These are phyloP conservation scores for Microtus richardsoni DNA, from an alignment of 2,113 vertebrate species.

Conservation along the genomic window DNA sequence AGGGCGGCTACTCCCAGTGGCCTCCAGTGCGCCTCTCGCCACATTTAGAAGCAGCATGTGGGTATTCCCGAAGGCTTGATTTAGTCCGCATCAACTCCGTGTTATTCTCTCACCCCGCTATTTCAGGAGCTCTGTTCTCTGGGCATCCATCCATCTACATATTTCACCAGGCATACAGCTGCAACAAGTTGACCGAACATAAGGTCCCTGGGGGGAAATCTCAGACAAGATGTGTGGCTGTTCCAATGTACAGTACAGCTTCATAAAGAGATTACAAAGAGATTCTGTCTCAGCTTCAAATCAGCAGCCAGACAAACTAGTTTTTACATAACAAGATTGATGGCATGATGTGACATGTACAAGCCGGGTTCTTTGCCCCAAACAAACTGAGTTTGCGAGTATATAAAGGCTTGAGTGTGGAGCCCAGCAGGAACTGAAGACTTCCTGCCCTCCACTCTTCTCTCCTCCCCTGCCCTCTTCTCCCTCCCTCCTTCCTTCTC, in stretches of 20 bases:
- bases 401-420: not conserved
- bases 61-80: slow-evolving; percentile 9
- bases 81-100: not conserved
- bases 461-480: rapidly evolving
- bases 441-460: no score
- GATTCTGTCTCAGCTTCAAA: slow-evolving; percentile 40
- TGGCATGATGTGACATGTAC: slow-evolving; percentile 9
- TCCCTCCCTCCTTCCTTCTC: no score
- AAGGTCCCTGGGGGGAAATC: slow-evolving; percentile 22
- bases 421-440: not conserved
- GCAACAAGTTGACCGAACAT: not conserved
- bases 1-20: not conserved
- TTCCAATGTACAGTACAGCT: not conserved
- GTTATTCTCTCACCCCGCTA: not conserved
- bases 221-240: not conserved
- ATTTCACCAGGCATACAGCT: slow-evolving; percentile 30
- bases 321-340: slow-evolving; percentile 70
- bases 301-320: slow-evolving; percentile 48
- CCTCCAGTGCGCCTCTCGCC: not conserved
- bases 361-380: slow-evolving; percentile 52
- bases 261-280: slow-evolving; percentile 50
- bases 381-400: slow-evolving; percentile 32
- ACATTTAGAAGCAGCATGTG: slow-evolving; percentile 25
- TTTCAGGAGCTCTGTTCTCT: not conserved
- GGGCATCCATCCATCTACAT: not conserved